Evolutionary conservation across 2,888 invertebrate species (phyloP), one percentile per base, ranked within the genome.

Genomic region (Muscina levida): DNA sequence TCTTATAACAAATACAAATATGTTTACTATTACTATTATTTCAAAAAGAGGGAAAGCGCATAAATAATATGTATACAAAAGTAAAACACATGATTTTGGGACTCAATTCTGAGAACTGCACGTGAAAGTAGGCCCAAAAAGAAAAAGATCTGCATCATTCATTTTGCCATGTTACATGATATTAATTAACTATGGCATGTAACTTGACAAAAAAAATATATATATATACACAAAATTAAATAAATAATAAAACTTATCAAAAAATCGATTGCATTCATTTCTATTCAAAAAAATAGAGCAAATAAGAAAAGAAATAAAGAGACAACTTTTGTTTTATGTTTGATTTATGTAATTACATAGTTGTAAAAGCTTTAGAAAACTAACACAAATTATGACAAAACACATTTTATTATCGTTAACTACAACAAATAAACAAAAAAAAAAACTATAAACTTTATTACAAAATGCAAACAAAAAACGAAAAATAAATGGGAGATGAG

Each of bases 341-440:
- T 62, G 22, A 76, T 44, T 39, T 57, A 5, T 5, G 3, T 31
- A 31, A 8, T 31, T 31, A 8, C 8, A 31, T n/a, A 44, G 42
- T 65, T 62, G 10, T 56, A 39, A 44, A 65, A 22, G 37, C 2
- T 31, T 5, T 67, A 67, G 39, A 67, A 4, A 39, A 66, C 22
- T 75, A 76, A 62, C 10, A 22, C 42, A 31, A 31, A 31, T 31
- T 31, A 31, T 70, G 67, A 73, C 53, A 78, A 46, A 53, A 66
- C 56, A 57, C 44, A 57, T 73, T 73, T 73, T 78, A 73, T 53
- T 77, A 62, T 24, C 26, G 62, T 73, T 73, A 72, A 73, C 56
- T 68, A 68, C 26, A 67, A 53, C 42, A 5, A 31, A 31, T 8
- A 31, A 31, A 31, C 31, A 3, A 31, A 31, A 31, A 3, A 5